Evolutionary conservation across 2,888 invertebrate genomes (phyloP).

Genomic region (Conus canariensis): DNA sequence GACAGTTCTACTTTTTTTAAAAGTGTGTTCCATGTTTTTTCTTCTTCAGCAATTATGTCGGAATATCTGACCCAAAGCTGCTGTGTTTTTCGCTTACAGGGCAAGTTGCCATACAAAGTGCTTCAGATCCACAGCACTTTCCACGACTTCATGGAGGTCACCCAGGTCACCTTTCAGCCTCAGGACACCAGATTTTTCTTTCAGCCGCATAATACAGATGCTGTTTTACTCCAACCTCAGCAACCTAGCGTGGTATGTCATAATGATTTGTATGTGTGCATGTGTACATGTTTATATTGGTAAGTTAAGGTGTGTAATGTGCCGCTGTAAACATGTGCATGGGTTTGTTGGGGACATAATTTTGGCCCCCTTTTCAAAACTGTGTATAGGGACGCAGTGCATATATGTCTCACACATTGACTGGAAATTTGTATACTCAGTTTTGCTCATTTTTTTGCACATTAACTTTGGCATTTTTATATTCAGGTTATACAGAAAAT

Average conservation of each 20-base stretch:
- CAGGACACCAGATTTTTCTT: slow-evolving; percentile 83
- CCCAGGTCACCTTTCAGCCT: slow-evolving; percentile 83
- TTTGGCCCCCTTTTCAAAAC: too few relatives aligned
- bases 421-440: too few relatives aligned
- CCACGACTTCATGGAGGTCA: slow-evolving; percentile 88
- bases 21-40: too few relatives aligned
- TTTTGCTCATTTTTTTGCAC: too few relatives aligned
- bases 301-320: neutral
- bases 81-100: slow-evolving; percentile 80
- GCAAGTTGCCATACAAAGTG: slow-evolving; percentile 87
- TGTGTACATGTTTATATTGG: neutral
- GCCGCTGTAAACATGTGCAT: too few relatives aligned
- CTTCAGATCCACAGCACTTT: slow-evolving; percentile 91
- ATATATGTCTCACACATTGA: neutral
- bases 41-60: too few relatives aligned
- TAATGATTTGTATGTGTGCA: neutral
- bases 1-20: too few relatives aligned
- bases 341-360: too few relatives aligned
- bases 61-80: too few relatives aligned
- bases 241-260: slow-evolving; percentile 72
- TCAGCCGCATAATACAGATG: slow-evolving; percentile 77
- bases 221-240: slow-evolving; percentile 70
- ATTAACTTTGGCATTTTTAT: too few relatives aligned
- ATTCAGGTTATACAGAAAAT: too few relatives aligned
- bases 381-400: neutral